These are phyloP conservation scores for Menura novaehollandiae DNA, from an alignment of 2,113 vertebrate species.

Conservation along the genomic window DNA sequence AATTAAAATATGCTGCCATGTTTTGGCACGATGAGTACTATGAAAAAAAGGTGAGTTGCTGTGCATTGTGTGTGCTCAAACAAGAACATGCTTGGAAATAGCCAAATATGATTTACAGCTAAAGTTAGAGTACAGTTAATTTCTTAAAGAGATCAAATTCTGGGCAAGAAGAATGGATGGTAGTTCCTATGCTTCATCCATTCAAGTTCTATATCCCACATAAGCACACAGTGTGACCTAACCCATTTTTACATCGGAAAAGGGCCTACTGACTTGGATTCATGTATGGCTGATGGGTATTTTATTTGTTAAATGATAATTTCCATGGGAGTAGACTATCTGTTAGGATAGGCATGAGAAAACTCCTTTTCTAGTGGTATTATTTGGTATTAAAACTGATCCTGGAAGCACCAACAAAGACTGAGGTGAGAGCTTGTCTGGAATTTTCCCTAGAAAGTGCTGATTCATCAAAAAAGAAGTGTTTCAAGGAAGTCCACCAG, in stretches of 20 bases:
- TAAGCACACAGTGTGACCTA: background rate
- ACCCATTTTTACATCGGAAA: background rate
- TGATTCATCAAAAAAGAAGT: background rate
- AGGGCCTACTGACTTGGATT: background rate
- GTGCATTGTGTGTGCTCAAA: rapidly evolving
- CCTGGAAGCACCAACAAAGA: background rate
- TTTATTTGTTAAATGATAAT: background rate
- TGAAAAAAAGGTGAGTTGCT: background rate
- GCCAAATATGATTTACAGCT: background rate
- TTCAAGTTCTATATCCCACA: background rate
- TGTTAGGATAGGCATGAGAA: background rate
- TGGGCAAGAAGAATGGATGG: background rate
- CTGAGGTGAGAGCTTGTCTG: background rate
- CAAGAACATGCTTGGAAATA: background rate
- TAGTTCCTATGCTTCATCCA: background rate
- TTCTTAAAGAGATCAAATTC: background rate
- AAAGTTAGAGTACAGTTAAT: background rate
- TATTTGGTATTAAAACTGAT: background rate
- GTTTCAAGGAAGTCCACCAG: background rate
- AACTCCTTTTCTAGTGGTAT: background rate
- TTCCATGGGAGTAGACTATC: background rate
- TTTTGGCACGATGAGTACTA: background rate
- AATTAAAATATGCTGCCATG: background rate
- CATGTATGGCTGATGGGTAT: background rate
- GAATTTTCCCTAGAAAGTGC: background rate